Percentiles rank a stretch among this genome's conserved stretches.
phyloP scores from a whole-genome alignment of 1,140 invertebrate species.

The Brachionus plicatilis region DNA sequence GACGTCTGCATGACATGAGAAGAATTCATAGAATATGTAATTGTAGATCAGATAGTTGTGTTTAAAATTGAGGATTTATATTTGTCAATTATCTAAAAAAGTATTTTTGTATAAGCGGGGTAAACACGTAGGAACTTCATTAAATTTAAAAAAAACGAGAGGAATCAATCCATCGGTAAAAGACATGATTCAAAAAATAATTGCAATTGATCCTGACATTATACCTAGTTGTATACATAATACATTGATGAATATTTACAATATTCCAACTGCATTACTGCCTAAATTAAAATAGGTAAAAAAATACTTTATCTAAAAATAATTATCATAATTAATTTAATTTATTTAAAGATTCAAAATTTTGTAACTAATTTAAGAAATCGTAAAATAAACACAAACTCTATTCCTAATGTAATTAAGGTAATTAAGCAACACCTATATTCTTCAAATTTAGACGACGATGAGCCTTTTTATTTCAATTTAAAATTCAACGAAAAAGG shows the following conservation, averaged over 20 bases:
- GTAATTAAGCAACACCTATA: background rate
- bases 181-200: background rate
- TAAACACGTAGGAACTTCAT: background rate
- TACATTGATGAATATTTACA: background rate
- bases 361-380: background rate
- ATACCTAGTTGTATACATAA: background rate
- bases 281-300: background rate
- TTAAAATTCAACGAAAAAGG: background rate
- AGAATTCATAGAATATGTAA: background rate
- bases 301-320: background rate
- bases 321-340: background rate
- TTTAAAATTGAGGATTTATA: background rate
- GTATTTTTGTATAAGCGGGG: background rate
- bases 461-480: slow-evolving; percentile 7
- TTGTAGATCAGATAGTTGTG: background rate
- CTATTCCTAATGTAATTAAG: background rate
- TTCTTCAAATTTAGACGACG: background rate
- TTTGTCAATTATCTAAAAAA: background rate
- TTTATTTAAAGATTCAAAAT: slow-evolving; percentile 1
- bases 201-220: background rate
- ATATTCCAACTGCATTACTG: background rate
- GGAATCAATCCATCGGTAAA: background rate
- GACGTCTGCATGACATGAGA: background rate
- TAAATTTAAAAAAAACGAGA: background rate
- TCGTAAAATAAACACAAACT: background rate